Evolutionary conservation across 2,113 vertebrate species (phyloP).

Genomic region (Tautogolabrus adspersus): DNA sequence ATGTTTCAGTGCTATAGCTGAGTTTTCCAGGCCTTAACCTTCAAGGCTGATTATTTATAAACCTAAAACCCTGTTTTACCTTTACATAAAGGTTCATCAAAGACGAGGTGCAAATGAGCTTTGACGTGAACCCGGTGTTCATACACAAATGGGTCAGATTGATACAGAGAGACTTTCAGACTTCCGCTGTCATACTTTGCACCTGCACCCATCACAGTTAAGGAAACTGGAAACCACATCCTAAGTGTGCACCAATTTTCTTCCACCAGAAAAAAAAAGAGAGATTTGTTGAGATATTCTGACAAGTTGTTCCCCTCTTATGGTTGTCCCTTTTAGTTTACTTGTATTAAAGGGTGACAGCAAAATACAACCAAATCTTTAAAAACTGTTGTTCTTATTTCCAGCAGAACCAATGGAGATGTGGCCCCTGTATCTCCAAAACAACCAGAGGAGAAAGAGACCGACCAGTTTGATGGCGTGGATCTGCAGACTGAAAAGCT

Average conservation of each 20-base stretch:
- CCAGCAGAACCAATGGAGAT: constrained; percentile 70
- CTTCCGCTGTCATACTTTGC: constrained; percentile 28
- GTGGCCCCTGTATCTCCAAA: constrained; percentile 50
- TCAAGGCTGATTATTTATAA: background rate
- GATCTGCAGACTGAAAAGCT: constrained; percentile 79
- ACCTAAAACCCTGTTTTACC: background rate
- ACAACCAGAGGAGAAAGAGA: constrained; percentile 56
- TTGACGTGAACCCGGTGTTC: constrained; percentile 6
- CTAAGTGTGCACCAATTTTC: background rate
- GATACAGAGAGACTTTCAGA: constrained; percentile 4
- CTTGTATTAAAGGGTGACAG: background rate
- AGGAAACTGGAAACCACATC: constrained; percentile 33
- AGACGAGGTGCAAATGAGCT: background rate
- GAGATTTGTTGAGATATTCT: background rate
- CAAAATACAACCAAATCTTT: background rate
- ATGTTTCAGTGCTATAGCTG: constrained; percentile 9
- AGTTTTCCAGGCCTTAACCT: background rate
- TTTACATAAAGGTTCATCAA: background rate
- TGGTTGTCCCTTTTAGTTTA: background rate
- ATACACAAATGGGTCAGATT: background rate
- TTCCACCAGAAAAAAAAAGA: background rate
- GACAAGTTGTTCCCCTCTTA: background rate
- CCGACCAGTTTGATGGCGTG: constrained; percentile 76
- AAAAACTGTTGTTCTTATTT: background rate
- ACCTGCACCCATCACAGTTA: constrained; percentile 36